Evolutionary conservation across 2,888 invertebrate genomes (phyloP), one percentile per base, ranked within the genome.

Genomic region (Parochlus steinenii): DNA sequence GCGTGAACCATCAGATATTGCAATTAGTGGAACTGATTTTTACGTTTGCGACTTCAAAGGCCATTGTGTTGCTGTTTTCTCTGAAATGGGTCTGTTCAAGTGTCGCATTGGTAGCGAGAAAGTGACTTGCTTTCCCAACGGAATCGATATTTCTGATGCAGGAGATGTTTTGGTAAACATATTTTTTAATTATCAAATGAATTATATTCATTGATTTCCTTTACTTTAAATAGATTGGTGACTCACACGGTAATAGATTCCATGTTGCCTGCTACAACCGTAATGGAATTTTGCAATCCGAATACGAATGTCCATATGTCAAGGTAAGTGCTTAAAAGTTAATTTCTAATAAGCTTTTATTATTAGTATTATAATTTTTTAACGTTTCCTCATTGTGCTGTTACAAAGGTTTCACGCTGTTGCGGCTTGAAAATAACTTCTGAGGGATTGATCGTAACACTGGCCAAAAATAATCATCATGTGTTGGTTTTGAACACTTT

Each of bases 381-480:
- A 28, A 19, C 19, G 12, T 7, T 12, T 40, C 10, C 25, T 31
- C 11, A 4, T 10, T n/a, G 26, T 33, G n/a, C n/a, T n/a, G n/a
- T n/a, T n/a, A n/a, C n/a, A n/a, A 65, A 93, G 83, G 93, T 95
- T 44, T 92, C 92, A 45, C 85, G 93, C 52, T 95, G 93, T 69
- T 95, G 93, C 59, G 93, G 93, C 43, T 68, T 95, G 54, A 93
- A 93, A 67, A 90, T 95, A 52, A 93, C 93, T 39, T 85, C 87
- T 14, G 92, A 93, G 62, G 93, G 93, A 47, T 90, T 87, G 62
- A 83, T 93, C 49, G 86, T 89, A 48, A 89, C 93, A 45, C 65
- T 95, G 64, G 93, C 93, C 58, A 95, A 95, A 69, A 95, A 93
- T 69, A 95, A 95, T 67, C 93, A 95, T 64, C 90, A 93, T 63